phyloP scores from a whole-genome alignment of 1,140 invertebrate species.

The Coboldia fuscipes region DNA sequence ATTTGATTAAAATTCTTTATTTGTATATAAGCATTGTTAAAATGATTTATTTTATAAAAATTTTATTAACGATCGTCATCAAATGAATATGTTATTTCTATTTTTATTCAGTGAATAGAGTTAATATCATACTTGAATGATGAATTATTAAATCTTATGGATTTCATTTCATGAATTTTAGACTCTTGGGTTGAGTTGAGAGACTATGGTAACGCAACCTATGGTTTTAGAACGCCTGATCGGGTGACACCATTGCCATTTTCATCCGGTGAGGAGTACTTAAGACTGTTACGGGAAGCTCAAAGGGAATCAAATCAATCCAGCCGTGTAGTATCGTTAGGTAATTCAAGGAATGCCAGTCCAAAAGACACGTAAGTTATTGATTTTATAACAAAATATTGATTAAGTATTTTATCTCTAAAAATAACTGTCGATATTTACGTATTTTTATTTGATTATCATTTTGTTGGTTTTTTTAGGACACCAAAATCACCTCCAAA shows the following conservation, averaged over 20 bases:
- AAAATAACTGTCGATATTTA: neutral
- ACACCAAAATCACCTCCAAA: constrained; percentile 76
- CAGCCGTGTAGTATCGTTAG: constrained; percentile 57
- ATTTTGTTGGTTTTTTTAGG: constrained; percentile 23
- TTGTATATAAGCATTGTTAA: no score
- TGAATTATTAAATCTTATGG: no score
- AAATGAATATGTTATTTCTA: no score
- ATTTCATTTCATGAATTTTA: no score
- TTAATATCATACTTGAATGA: no score
- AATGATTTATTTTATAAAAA: no score
- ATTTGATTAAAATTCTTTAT: no score
- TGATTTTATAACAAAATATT: constrained; percentile 1
- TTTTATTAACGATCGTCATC: no score
- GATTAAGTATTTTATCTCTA: constrained; percentile 1
- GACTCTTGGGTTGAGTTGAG: constrained; percentile 74
- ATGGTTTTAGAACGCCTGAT: constrained; percentile 32
- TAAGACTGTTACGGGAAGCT: constrained; percentile 61
- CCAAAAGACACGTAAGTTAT: constrained; percentile 24
- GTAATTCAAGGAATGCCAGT: constrained; percentile 48
- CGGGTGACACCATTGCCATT: constrained; percentile 43
- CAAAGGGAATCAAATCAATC: constrained; percentile 71
- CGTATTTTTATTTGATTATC: constrained; percentile 1
- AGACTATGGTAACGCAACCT: constrained; percentile 25
- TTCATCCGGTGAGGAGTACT: constrained; percentile 47
- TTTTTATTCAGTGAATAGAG: no score